Evolutionary conservation across 2,888 invertebrate genomes (phyloP), one percentile per base, ranked within the genome.

Genomic region (Tetheella fluctuosa): DNA sequence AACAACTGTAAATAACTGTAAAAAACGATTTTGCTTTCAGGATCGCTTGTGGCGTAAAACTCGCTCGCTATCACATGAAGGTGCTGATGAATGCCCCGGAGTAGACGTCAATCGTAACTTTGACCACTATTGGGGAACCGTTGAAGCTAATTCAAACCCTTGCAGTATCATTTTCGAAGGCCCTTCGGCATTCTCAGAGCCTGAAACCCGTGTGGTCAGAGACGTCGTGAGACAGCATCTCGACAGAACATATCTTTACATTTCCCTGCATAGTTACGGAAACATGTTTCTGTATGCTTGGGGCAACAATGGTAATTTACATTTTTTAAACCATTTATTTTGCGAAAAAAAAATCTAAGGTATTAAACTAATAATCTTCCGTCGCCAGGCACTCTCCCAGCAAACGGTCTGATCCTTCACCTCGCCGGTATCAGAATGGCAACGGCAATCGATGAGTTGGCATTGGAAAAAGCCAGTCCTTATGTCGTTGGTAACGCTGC

Each of bases 71-170:
- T 82, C 84, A 13, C 76, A 88, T n/a, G 81, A 81, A 0, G 89
- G 86, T 34, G 73, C 86, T 23, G 81, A 86, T 0, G 69, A 73
- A 0, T 97, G 97, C 70, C 86, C 88, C 7, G 97, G 97, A n/a
- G 95, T 95, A 0, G 97, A 97, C 77, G 95, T 95, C 0, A 97
- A 97, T 84, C 93, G 97, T 30, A 97, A 97, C 87, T 97, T 96
- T 76, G 96, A 94, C 62, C 95, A 94, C 73, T 86, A 95, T 66
- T 97, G 96, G 96, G 95, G 94, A 87, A 94, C 93, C 84, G 86
- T 71, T 63, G 93, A 85, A 0, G 84, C 82, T 10, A 92, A 91
- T 61, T 71, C 76, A 6, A 68, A 94, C 60, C 95, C 94, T 0
- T 97, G 97, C 82, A 74, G 89, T 4, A 94, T 95, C 3, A 94